phyloP scores from a whole-genome alignment of 2,797 vertebrate species.

The Manis javanica region DNA sequence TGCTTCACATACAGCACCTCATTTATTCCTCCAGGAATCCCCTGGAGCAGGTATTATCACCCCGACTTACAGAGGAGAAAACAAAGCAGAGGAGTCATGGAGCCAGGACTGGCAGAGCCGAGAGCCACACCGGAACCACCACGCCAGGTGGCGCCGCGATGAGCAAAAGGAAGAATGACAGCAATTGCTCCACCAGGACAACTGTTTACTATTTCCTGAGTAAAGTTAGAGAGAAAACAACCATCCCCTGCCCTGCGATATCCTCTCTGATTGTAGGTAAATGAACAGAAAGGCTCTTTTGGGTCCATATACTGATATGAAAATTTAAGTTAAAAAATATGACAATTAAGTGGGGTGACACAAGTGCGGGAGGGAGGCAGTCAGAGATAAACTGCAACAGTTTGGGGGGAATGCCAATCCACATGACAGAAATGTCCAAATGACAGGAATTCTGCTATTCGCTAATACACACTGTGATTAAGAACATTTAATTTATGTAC shows the following conservation, averaged over 20 bases:
- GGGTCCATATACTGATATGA: background rate
- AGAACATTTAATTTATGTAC: background rate
- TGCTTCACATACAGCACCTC: background rate
- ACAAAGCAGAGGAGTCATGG: background rate
- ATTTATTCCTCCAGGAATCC: background rate
- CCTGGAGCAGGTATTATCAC: background rate
- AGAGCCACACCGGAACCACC: too few relatives aligned
- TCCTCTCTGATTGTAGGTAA: background rate
- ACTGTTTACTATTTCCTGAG: background rate
- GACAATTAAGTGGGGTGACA: background rate
- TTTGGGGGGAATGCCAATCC: background rate
- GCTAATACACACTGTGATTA: background rate
- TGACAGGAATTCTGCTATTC: background rate
- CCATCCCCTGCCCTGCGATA: background rate
- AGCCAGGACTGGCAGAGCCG: background rate
- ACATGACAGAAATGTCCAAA: background rate
- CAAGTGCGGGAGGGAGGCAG: background rate
- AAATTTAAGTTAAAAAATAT: background rate
- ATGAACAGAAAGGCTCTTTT: background rate
- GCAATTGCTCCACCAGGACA: background rate
- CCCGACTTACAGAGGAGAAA: too few relatives aligned
- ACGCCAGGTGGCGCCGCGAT: rapidly evolving
- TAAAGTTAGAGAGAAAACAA: background rate
- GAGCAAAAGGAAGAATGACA: background rate
- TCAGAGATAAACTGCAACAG: background rate